Conservation (phyloP, 2,888 invertebrate genomes). For the Ornithoptera priamus region DNA sequence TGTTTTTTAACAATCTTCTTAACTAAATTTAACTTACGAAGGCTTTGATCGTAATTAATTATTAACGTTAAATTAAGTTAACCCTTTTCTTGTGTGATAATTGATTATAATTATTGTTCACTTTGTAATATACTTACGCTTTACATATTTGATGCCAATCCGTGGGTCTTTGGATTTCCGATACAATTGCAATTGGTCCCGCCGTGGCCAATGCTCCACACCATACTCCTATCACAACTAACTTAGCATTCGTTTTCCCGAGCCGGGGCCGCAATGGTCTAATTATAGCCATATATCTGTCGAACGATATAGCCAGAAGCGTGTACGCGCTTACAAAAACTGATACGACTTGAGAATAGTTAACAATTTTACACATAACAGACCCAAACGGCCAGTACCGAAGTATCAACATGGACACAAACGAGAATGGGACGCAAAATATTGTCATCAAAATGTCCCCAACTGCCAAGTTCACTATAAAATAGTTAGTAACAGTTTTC, state of each 20-base stretch:
- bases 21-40: too few species aligned
- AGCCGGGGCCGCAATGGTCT: slow-evolving; percentile 91
- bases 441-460: slow-evolving; percentile 94
- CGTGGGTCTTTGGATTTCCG: slow-evolving; percentile 82
- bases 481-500: slow-evolving; percentile 95
- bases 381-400: slow-evolving; percentile 94
- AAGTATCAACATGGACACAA: slow-evolving; percentile 87
- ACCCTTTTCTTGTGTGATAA: not conserved
- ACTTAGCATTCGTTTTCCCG: slow-evolving; percentile 84
- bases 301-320: slow-evolving; percentile 93
- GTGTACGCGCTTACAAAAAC: slow-evolving; percentile 94
- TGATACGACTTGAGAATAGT: slow-evolving; percentile 89
- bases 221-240: slow-evolving; percentile 87
- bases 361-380: slow-evolving; percentile 89
- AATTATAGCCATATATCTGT: slow-evolving; percentile 94
- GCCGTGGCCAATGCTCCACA: slow-evolving; percentile 87
- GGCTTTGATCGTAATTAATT: too few species aligned
- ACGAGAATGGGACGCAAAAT: slow-evolving; percentile 95
- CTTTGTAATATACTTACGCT: slow-evolving; percentile 73
- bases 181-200: slow-evolving; percentile 89
- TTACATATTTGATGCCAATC: slow-evolving; percentile 82
- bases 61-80: too few species aligned
- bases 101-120: not conserved
- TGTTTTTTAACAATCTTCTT: too few species aligned
- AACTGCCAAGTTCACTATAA: slow-evolving; percentile 93